Evolutionary conservation across 1,140 invertebrate genomes (phyloP).

Genomic region (Eumaeus atala): DNA sequence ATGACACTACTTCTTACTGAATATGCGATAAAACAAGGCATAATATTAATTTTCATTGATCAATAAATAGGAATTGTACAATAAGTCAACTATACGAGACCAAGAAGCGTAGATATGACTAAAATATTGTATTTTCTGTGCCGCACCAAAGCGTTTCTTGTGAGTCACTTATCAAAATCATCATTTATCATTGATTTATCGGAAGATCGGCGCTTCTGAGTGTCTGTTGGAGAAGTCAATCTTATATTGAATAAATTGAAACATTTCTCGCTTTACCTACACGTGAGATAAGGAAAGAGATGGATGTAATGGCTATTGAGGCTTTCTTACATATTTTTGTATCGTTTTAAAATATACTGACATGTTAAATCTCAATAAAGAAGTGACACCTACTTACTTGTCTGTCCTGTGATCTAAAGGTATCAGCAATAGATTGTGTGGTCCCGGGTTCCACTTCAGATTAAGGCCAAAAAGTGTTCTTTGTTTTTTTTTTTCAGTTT

Average conservation of each 20-base stretch:
- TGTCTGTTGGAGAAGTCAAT: constrained; percentile 42
- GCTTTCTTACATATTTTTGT: neutral
- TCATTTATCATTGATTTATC: constrained; percentile 62
- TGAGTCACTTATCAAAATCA: constrained; percentile 43
- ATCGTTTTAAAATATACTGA: neutral
- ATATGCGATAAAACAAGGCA: too few relatives aligned
- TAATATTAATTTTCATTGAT: too few relatives aligned
- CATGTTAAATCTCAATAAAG: neutral
- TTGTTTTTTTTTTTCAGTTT: too few relatives aligned
- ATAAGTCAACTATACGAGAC: too few relatives aligned
- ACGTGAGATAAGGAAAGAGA: constrained; percentile 25
- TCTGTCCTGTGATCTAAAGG: neutral
- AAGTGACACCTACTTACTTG: neutral
- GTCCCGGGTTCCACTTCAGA: too few relatives aligned
- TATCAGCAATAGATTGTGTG: too few relatives aligned
- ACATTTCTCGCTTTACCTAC: constrained; percentile 23
- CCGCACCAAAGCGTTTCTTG: constrained; percentile 26
- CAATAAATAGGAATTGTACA: too few relatives aligned
- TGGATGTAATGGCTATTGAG: neutral
- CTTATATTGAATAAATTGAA: constrained; percentile 37
- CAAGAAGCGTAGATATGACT: too few relatives aligned
- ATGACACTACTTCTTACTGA: too few relatives aligned
- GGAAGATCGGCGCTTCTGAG: constrained; percentile 42
- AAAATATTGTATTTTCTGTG: constrained; percentile 25
- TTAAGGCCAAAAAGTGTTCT: too few relatives aligned